phyloP scores from a whole-genome alignment of 2,113 vertebrate species.

The Semicossyphus pulcher region DNA sequence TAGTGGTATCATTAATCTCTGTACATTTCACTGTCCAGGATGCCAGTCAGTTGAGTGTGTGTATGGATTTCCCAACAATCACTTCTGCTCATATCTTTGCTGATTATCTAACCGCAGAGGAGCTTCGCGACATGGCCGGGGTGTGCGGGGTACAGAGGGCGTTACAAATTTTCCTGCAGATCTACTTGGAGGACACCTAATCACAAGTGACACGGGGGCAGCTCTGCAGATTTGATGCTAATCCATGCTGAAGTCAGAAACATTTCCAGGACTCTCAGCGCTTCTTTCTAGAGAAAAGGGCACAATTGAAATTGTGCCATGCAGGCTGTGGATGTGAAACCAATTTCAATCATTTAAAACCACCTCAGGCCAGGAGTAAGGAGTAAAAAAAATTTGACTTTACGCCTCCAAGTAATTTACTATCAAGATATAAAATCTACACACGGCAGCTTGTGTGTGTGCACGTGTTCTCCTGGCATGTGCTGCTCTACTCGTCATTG shows the following conservation, averaged over 20 bases:
- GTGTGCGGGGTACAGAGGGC: slow-evolving; percentile 21
- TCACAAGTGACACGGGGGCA: slow-evolving; percentile 76
- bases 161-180: slow-evolving; percentile 59
- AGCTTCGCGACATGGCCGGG: slow-evolving; percentile 32
- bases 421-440: slow-evolving; percentile 12
- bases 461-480: neutral
- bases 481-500: neutral
- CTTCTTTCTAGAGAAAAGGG: slow-evolving; percentile 55
- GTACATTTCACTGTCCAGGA: neutral
- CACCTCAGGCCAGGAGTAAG: neutral
- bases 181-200: slow-evolving; percentile 75
- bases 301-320: slow-evolving; percentile 31
- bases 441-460: slow-evolving; percentile 8
- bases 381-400: neutral
- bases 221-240: slow-evolving; percentile 72
- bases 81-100: slow-evolving; percentile 41
- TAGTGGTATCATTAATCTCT: neutral
- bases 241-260: slow-evolving; percentile 77
- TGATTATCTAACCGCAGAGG: slow-evolving; percentile 63
- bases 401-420: neutral
- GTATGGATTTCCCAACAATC: slow-evolving; percentile 57
- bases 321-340: slow-evolving; percentile 43
- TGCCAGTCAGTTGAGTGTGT: no score
- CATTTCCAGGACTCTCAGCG: slow-evolving; percentile 72
- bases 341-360: slow-evolving; percentile 48